Evolutionary conservation across 2,797 vertebrate genomes (phyloP).

Genomic region (Synanceia verrucosa): DNA sequence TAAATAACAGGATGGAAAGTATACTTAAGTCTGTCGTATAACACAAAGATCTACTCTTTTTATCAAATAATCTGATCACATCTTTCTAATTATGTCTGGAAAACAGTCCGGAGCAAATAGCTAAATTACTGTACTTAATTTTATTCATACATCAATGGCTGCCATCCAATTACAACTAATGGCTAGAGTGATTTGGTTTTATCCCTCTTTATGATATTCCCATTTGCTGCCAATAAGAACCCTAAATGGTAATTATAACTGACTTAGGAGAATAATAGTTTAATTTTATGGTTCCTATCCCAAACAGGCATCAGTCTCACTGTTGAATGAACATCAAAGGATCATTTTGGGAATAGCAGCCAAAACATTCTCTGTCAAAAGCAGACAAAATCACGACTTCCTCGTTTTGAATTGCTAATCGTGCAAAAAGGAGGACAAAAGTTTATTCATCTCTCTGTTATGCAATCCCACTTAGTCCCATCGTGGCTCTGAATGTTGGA

Average conservation of each 20-base stretch:
- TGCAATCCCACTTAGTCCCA: slow-evolving; percentile 51
- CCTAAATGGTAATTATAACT: slow-evolving; percentile 24
- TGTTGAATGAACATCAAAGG: background rate
- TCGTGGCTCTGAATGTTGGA: slow-evolving; percentile 20
- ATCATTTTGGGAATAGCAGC: background rate
- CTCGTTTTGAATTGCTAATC: slow-evolving; percentile 61
- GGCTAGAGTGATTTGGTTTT: slow-evolving; percentile 5
- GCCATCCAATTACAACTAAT: slow-evolving; percentile 58
- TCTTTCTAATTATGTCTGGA: slow-evolving; percentile 15
- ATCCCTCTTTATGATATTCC: slow-evolving; percentile 19
- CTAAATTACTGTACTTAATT: slow-evolving; percentile 16
- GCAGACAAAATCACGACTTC: slow-evolving; percentile 45
- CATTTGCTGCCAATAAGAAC: slow-evolving; percentile 20
- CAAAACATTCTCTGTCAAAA: slow-evolving; percentile 23
- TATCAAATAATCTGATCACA: slow-evolving; percentile 2
- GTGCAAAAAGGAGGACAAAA: slow-evolving; percentile 55
- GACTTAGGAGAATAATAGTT: slow-evolving; percentile 26
- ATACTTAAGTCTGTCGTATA: background rate
- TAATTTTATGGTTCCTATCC: slow-evolving; percentile 29
- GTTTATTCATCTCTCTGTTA: slow-evolving; percentile 62
- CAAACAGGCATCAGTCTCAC: slow-evolving; percentile 22
- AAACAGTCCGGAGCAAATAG: slow-evolving; percentile 11
- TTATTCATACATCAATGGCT: slow-evolving; percentile 29
- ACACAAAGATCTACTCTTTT: background rate
- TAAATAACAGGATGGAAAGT: background rate